Conservation (phyloP, 2,113 vertebrate genomes). For the Ophiodon elongatus region DNA sequence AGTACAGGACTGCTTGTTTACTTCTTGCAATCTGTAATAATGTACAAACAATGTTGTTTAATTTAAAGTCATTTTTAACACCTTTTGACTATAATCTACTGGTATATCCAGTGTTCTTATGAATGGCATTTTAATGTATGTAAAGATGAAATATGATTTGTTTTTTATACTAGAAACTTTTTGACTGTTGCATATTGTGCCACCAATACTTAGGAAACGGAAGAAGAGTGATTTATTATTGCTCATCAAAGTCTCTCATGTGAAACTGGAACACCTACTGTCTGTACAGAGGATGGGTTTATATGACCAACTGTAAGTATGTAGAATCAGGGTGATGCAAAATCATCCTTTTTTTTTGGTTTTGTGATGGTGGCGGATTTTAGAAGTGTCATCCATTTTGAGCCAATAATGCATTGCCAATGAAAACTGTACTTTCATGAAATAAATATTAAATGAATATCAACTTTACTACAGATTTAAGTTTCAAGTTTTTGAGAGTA, state of each 20-base stretch:
- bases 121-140: conserved; percentile 3
- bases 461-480: not conserved
- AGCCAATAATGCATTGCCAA: not conserved
- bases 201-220: not conserved
- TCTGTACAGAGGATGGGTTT: not conserved
- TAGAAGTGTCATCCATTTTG: conserved; percentile 5
- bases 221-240: not conserved
- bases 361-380: not conserved
- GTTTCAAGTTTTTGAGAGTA: not conserved
- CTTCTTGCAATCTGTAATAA: not conserved
- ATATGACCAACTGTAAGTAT: not conserved
- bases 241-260: not conserved
- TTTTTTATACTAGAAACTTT: conserved; percentile 6
- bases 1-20: not conserved
- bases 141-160: not conserved
- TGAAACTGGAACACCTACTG: not conserved
- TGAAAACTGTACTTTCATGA: not conserved
- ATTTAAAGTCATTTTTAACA: conserved; percentile 1
- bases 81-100: not conserved
- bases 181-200: not conserved
- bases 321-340: not conserved
- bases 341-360: not conserved
- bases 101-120: not conserved
- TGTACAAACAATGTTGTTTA: not conserved
- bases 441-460: conserved; percentile 16